Evolutionary conservation across 2,113 vertebrate species (phyloP), one percentile per base, ranked within the genome.

Genomic region (Xenotilapia caudafasciata): DNA sequence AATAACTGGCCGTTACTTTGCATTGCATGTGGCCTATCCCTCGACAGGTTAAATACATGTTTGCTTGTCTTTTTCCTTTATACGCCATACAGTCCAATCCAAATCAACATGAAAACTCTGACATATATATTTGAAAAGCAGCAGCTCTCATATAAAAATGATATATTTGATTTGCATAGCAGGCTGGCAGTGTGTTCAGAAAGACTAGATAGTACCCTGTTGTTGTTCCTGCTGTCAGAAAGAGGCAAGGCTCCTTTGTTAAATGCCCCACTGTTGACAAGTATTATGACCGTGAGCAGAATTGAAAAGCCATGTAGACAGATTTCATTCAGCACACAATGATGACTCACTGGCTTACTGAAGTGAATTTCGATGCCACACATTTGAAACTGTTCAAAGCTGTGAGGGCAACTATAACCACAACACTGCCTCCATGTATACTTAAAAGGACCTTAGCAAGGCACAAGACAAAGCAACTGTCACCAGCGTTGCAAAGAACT

Each of bases 221-320:
- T 91, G 80, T 85, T 82, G 82, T 85, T 80, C 38, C 87, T 38
- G 80, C 79, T 90, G 94, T 84, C 84, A 91, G 81, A 55, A 90
- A 62, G 54, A 91, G 80, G 88, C 86, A 87, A 54, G 28, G 12
- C 79, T 82, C 56, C 87, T 89, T 90, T 90, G 89, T 90, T 89
- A 86, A 92, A 88, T 80, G 80, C 82, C 82, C 86, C 75, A 56
- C 45, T 85, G 90, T 90, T 90, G 92, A 90, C 92, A 92, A 86
- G 83, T 33, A 82, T 88, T 82, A 79, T 83, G 86, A 91, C 84
- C 15, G 35, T 87, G 85, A 88, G 85, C 56, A 56, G 79, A 83
- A 91, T 82, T 83, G 83, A 90, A 86, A 88, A 84, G 82, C 88
- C 68, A 53, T 77, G 91, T 55, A 82, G 85, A 92, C 62, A 84